Conservation (phyloP, 2,113 vertebrate species). For the Antechinus stuartii region DNA sequence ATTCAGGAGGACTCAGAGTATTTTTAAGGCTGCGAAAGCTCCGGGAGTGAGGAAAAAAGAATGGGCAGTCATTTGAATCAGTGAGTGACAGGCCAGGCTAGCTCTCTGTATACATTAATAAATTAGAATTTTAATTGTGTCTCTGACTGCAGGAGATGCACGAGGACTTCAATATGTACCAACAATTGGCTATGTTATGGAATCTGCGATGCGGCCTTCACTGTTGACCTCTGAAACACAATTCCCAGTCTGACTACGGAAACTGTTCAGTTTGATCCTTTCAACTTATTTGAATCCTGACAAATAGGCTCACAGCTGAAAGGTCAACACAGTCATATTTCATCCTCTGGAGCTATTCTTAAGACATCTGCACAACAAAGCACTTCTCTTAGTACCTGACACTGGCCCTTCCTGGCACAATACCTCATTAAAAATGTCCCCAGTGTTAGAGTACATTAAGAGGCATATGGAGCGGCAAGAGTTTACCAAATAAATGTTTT, state of each 20-base stretch:
- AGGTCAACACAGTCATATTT: constrained; percentile 97
- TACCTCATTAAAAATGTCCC: constrained; percentile 93
- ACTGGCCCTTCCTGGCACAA: constrained; percentile 88
- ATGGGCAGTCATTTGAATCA: constrained; percentile 92
- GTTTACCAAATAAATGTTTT: constrained; percentile 84
- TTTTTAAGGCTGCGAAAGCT: constrained; percentile 80
- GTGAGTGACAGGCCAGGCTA: constrained; percentile 96
- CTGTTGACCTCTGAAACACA: constrained; percentile 93
- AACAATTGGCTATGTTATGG: constrained; percentile 93
- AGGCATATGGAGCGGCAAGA: constrained; percentile 81
- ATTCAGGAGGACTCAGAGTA: constrained; percentile 79
- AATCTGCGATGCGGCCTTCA: constrained; percentile 90
- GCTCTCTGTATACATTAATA: constrained; percentile 99
- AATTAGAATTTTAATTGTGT: constrained; percentile 99
- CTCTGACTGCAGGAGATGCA: constrained; percentile 94
- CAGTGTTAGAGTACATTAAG: constrained; percentile 88
- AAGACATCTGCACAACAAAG: constrained; percentile 96
- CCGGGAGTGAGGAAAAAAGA: constrained; percentile 80
- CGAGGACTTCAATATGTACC: constrained; percentile 91
- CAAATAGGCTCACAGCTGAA: constrained; percentile 97
- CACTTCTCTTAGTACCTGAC: constrained; percentile 92
- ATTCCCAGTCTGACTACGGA: constrained; percentile 92
- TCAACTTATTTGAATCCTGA: constrained; percentile 97
- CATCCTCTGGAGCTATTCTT: constrained; percentile 92
- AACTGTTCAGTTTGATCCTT: constrained; percentile 97